Evolutionary conservation across 2,888 invertebrate genomes (phyloP), one percentile per base, ranked within the genome.

Genomic region (Eupithecia dodoneata): DNA sequence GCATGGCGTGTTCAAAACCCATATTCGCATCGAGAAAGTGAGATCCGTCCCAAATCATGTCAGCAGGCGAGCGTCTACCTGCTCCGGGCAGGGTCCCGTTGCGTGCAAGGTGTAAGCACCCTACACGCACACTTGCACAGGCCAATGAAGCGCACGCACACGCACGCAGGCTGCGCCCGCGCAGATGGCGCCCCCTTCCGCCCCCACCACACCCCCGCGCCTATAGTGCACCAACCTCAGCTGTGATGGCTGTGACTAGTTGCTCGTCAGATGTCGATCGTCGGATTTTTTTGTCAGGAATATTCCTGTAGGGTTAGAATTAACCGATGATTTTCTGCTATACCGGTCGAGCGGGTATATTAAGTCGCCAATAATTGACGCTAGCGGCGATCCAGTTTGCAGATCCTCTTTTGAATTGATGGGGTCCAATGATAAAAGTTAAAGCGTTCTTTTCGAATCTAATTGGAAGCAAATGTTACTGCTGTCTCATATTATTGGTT

Each of bases 61-160:
- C 93, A 92, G 91, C 89, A 83, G 87, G 86, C 88, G 87, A 86
- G 79, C 83, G 83, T 91, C 93, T 94, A 94, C 94, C 94, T 95
- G 94, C 94, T 91, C 83, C 83, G 89, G 88, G 83, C 85, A 80
- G 83, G 88, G 87, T 94, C 93, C 94, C 94, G 94, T 94, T 94
- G 94, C 92, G 90, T 91, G 94, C 94, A 94, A 94, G 94, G 94
- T 94, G 94, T 90, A 87, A 89, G 86, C 90, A 89, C 90, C 89
- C 90, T 87, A 84, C 87, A 86, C 89, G 80, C 87, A 86, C 86
- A 86, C 85, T 81, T 74, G 70, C 76, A 75, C 77, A 75, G 76
- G 75, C 81, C 78, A 81, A 80, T 79, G 81, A 82, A 77, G 76
- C 77, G 77, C 83, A 84, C 85, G 82, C 87, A 87, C 87, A 86